Evolutionary conservation across 2,113 vertebrate genomes (phyloP).

Genomic region (Xenopus laevis): DNA sequence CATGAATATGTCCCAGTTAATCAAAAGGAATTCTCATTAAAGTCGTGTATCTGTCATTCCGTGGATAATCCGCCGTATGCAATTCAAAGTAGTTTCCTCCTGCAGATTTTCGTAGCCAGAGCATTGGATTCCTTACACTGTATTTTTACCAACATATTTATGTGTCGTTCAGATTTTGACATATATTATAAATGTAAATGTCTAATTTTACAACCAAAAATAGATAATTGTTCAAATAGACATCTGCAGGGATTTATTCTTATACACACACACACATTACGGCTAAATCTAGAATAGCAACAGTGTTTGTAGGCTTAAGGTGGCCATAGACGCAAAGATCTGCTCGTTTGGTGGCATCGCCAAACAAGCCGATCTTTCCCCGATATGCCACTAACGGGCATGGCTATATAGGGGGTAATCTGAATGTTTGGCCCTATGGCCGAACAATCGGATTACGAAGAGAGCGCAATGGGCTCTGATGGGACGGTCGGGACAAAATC

Average conservation of each 20-base stretch:
- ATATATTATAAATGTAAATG: conserved; percentile 7
- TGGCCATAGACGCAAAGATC: no score
- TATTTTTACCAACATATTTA: background rate
- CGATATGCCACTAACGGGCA: no score
- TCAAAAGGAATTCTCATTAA: background rate
- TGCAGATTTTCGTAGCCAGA: background rate
- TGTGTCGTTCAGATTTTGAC: background rate
- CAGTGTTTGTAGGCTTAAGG: conserved; percentile 47
- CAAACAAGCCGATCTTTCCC: no score
- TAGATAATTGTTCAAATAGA: conserved; percentile 13
- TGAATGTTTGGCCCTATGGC: no score
- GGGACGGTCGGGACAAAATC: no score
- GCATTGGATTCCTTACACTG: background rate
- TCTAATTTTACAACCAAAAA: background rate
- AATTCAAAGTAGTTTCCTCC: background rate
- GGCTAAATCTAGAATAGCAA: conserved; percentile 19
- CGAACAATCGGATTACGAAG: no score
- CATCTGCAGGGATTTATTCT: conserved; percentile 25
- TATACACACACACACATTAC: conserved; percentile 36
- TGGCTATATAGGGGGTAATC: no score
- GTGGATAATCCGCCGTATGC: background rate
- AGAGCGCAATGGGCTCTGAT: no score
- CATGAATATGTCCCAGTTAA: background rate
- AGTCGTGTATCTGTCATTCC: background rate
- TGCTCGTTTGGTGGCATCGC: no score